phyloP scores from a whole-genome alignment of 2,797 vertebrate species.

The Xiphophorus birchmanni region DNA sequence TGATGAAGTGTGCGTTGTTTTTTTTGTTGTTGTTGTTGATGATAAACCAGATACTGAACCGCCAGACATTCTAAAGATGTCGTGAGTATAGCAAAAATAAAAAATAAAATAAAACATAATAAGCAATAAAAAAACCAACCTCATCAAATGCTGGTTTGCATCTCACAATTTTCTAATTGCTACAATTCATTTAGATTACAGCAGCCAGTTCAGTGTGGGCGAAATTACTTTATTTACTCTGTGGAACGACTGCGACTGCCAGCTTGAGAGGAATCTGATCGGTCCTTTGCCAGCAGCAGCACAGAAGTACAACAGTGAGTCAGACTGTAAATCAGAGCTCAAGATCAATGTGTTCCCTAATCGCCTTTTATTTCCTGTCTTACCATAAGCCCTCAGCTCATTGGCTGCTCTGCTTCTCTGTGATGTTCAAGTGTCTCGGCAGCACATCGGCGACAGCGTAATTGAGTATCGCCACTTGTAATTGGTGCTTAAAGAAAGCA shows the following conservation, averaged over 20 bases:
- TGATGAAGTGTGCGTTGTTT: slow-evolving; percentile 30
- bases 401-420: slow-evolving; percentile 40
- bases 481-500: slow-evolving; percentile 58
- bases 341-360: slow-evolving; percentile 77
- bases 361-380: slow-evolving; percentile 74
- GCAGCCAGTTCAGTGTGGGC: slow-evolving; percentile 58
- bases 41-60: slow-evolving; percentile 44
- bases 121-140: slow-evolving; percentile 10
- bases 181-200: slow-evolving; percentile 64
- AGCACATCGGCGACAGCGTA: slow-evolving; percentile 43
- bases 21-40: slow-evolving; percentile 26
- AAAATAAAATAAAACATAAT: neutral
- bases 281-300: slow-evolving; percentile 60
- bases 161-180: slow-evolving; percentile 59
- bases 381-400: slow-evolving; percentile 55
- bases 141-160: slow-evolving; percentile 45
- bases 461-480: slow-evolving; percentile 56
- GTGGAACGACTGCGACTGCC: slow-evolving; percentile 54
- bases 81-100: slow-evolving; percentile 5
- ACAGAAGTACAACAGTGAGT: slow-evolving; percentile 59
- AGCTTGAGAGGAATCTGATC: slow-evolving; percentile 62
- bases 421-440: slow-evolving; percentile 39
- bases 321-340: slow-evolving; percentile 71
- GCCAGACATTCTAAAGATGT: slow-evolving; percentile 31
- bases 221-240: slow-evolving; percentile 69